phyloP scores from a whole-genome alignment of 2,888 invertebrate species.

The Ormia ochracea region DNA sequence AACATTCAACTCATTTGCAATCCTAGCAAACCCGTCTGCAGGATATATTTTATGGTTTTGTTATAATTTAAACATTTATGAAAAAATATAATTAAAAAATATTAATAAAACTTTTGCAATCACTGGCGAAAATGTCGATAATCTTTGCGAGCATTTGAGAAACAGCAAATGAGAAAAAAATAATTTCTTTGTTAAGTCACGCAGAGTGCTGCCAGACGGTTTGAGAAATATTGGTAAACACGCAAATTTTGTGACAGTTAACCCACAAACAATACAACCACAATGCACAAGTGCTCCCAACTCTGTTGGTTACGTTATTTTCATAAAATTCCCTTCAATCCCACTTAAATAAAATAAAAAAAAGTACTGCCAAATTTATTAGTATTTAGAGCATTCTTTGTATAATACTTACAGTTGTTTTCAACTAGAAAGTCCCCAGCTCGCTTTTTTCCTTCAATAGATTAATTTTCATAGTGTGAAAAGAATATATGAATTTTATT shows the following conservation, averaged over 20 bases:
- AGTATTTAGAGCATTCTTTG: too few relatives aligned
- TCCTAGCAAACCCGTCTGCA: neutral
- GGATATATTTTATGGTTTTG: neutral
- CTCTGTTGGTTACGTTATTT: too few relatives aligned
- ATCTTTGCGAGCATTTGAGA: slow-evolving; percentile 44
- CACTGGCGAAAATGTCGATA: slow-evolving; percentile 45
- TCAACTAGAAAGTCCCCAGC: too few relatives aligned
- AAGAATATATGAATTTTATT: too few relatives aligned
- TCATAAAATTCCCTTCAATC: too few relatives aligned
- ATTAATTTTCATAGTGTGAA: too few relatives aligned
- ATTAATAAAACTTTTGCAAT: slow-evolving; percentile 33
- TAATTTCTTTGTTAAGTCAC: slow-evolving; percentile 60
- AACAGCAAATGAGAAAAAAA: slow-evolving; percentile 40
- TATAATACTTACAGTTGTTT: too few relatives aligned
- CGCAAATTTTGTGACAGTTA: slow-evolving; percentile 29
- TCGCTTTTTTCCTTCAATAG: too few relatives aligned
- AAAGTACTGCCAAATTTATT: too few relatives aligned
- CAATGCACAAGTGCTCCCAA: neutral
- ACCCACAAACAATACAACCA: slow-evolving; percentile 22
- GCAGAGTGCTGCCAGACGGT: slow-evolving; percentile 34
- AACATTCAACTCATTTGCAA: slow-evolving; percentile 29
- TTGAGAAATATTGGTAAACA: neutral
- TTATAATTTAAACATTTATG: slow-evolving; percentile 1
- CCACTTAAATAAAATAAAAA: too few relatives aligned
- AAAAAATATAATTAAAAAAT: slow-evolving; percentile 17